Evolutionary conservation across 1,140 invertebrate genomes (phyloP).

Genomic region (Scylla paramamosain): DNA sequence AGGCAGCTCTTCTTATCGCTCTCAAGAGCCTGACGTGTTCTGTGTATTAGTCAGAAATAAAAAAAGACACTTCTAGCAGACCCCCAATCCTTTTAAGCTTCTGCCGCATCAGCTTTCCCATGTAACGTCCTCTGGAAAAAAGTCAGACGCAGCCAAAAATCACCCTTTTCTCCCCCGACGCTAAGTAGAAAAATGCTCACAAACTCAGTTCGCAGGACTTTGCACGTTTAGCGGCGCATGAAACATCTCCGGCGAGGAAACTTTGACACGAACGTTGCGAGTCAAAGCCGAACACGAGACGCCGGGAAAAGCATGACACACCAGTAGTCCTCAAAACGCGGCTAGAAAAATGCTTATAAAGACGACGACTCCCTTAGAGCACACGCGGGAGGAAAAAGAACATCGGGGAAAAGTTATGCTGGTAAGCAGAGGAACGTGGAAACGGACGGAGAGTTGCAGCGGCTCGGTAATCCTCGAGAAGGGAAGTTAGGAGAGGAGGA

Average conservation of each 20-base stretch:
- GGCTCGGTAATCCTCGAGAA: not conserved
- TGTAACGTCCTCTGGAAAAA: not conserved
- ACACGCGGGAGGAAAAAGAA: not conserved
- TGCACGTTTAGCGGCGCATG: slow-evolving; percentile 19
- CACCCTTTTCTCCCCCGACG: not conserved
- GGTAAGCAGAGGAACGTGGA: too few relatives aligned
- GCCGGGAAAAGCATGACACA: not conserved
- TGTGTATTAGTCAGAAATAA: too few relatives aligned
- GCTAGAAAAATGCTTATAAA: not conserved
- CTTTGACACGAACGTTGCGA: slow-evolving; percentile 18
- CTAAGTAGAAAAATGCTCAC: not conserved
- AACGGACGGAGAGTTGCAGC: too few relatives aligned
- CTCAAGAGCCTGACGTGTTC: too few relatives aligned
- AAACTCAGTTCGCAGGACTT: not conserved
- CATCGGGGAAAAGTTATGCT: too few relatives aligned
- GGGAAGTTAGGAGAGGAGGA: not conserved
- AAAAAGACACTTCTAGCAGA: too few relatives aligned
- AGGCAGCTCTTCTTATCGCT: too few relatives aligned
- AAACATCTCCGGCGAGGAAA: slow-evolving; percentile 4
- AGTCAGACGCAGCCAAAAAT: not conserved
- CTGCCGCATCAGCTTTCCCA: not conserved
- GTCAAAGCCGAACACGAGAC: not conserved
- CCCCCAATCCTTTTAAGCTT: not conserved
- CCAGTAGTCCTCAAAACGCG: not conserved
- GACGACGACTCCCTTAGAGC: not conserved